Conservation (phyloP, 2,797 vertebrate species). For the Diplodus sargus region DNA sequence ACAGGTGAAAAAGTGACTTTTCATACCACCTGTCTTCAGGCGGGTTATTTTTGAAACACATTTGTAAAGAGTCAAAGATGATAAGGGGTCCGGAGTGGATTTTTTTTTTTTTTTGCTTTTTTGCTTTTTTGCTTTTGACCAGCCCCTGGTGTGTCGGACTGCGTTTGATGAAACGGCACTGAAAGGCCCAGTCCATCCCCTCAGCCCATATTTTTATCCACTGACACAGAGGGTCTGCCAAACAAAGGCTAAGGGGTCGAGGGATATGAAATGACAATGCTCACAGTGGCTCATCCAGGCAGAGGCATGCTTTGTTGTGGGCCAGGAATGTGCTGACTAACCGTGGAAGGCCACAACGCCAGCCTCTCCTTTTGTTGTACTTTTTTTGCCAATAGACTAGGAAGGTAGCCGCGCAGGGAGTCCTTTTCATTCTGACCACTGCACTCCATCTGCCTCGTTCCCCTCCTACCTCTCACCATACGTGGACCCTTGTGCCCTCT, state of each 20-base stretch:
- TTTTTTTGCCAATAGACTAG: conserved; percentile 60
- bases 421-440: conserved; percentile 27
- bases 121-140: conserved; percentile 41
- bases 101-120: neutral
- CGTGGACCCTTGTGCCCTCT: neutral
- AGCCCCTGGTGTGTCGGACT: conserved; percentile 27
- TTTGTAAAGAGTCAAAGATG: conserved; percentile 28
- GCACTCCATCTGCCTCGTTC: conserved; percentile 15
- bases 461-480: conserved; percentile 18
- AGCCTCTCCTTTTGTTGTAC: conserved; percentile 75
- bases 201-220: conserved; percentile 72
- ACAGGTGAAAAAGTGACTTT: conserved; percentile 25
- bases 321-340: conserved; percentile 87
- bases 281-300: conserved; percentile 73
- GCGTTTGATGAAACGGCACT: conserved; percentile 65
- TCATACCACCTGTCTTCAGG: conserved; percentile 1
- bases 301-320: conserved; percentile 82
- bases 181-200: conserved; percentile 67
- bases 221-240: conserved; percentile 65
- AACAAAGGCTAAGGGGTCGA: conserved; percentile 74
- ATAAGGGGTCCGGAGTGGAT: conserved; percentile 14
- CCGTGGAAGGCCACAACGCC: conserved; percentile 74
- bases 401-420: conserved; percentile 56
- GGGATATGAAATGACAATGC: conserved; percentile 81
- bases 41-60: conserved; percentile 14